Conservation (phyloP, 2,797 vertebrate genomes). For the Heliangelus exortis region DNA sequence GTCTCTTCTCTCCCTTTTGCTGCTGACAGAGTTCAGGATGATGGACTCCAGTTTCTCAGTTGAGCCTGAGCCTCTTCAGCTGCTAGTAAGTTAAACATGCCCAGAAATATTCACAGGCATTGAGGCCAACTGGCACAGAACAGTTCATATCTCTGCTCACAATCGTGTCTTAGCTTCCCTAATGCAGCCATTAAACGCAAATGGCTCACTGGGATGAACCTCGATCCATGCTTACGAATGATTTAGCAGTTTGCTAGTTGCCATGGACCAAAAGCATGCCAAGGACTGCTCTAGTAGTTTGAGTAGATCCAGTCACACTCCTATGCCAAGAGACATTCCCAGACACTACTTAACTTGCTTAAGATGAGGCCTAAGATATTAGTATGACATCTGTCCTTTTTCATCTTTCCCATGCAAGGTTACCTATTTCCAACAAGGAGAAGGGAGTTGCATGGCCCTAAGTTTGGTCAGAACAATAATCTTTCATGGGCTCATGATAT, state of each 20-base stretch:
- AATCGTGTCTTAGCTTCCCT: neutral
- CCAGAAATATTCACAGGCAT: neutral
- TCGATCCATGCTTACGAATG: constrained; percentile 2
- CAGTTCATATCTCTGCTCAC: neutral
- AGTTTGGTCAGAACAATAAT: neutral
- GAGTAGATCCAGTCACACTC: neutral
- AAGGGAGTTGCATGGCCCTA: neutral
- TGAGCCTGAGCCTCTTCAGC: neutral
- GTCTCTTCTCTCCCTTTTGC: neutral
- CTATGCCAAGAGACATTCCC: fast-evolving
- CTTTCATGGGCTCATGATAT: neutral
- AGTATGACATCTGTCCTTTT: neutral
- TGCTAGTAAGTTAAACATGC: neutral
- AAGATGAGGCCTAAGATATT: neutral
- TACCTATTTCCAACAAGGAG: neutral
- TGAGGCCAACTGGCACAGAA: constrained; percentile 15
- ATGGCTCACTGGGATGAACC: neutral
- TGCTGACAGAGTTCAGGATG: neutral
- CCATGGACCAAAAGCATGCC: neutral
- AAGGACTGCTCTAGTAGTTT: neutral
- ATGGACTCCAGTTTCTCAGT: neutral
- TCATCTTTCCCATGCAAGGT: neutral
- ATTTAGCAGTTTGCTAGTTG: constrained; percentile 38
- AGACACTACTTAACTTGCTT: neutral
- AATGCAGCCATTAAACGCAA: neutral